These are phyloP conservation scores for Chrysolina haemoptera DNA, from an alignment of 2,888 invertebrate species.

Conservation along the genomic window DNA sequence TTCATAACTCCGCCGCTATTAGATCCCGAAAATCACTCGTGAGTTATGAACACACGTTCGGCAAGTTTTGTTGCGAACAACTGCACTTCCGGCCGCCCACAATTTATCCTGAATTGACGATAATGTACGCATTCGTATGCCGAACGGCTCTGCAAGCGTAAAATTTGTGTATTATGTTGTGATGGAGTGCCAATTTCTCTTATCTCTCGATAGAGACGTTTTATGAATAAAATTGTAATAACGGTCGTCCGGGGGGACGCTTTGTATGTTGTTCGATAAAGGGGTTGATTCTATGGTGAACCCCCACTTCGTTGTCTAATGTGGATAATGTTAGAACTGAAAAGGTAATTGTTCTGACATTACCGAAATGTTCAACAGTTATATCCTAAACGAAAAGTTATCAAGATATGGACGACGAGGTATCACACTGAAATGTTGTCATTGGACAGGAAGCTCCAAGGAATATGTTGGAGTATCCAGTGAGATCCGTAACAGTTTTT, in stretches of 20 bases:
- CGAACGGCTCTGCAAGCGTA: slow-evolving; percentile 3
- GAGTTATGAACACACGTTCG: slow-evolving; percentile 21
- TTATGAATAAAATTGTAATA: background rate
- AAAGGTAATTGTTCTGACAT: too few species aligned
- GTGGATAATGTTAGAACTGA: too few species aligned
- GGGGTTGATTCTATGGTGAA: background rate
- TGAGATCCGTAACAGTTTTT: too few species aligned
- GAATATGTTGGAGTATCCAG: too few species aligned
- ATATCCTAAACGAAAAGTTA: too few species aligned
- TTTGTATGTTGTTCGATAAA: background rate
- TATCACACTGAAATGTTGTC: too few species aligned
- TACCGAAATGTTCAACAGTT: too few species aligned
- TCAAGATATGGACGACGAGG: too few species aligned
- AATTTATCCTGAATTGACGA: slow-evolving; percentile 14
- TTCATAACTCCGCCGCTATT: slow-evolving; percentile 19
- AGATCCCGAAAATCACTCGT: slow-evolving; percentile 21
- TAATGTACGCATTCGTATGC: slow-evolving; percentile 22
- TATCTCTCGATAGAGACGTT: slow-evolving; percentile 1
- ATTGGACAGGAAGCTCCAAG: too few species aligned
- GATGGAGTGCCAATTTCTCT: slow-evolving; percentile 20
- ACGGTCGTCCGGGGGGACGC: background rate
- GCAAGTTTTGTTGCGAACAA: slow-evolving; percentile 23
- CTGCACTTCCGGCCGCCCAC: slow-evolving; percentile 10
- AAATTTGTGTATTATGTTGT: slow-evolving; percentile 21
- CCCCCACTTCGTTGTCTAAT: too few species aligned